Base-by-base conservation (phyloP, 2,797 vertebrate genomes). In the Chromobotia macracanthus region DNA sequence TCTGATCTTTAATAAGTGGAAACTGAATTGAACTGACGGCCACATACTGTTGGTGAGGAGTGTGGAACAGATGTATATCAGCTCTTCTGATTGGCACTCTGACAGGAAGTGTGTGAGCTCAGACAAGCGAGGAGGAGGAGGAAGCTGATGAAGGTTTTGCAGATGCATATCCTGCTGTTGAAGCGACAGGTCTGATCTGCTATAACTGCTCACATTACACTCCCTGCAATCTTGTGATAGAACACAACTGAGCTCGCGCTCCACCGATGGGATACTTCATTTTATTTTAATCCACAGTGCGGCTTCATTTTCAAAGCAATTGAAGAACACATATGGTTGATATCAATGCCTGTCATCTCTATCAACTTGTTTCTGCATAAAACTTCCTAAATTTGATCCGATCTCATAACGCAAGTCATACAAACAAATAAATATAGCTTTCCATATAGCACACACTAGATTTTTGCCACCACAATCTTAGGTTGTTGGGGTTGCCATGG, bases 171-270 rank as follows among this genome's bases (percentile, higher is more conserved):
- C 71, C 61, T 21, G 68, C 72, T 80, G 81, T 16, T 58, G 58
- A 73, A 79, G 70, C 25, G 76, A 67, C 76, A 83, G 72, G 64
- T 77, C 69, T 84, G 74, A 72, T 77, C 72, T 80, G 56, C 58
- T 82, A 75, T 84, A 65, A 86, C 81, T 84, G 56, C 66, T 70
- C 31, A 15, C 76, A 84, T 81, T 79, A 67, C n/a, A 77, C 71
- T 66, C 76, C 79, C 69, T 21, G 31, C n/a, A 38, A 68, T 76
- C 79, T 81, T 81, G 76, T 72, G 38, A 41, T 41, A 41, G 10
- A 41, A 41, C 13, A 38, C 12, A 55, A 46, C 12, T 13, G 65
- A 48, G 51, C 38, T 31, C 0, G 25, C 11, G 3, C 25, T 44
- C 23, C 38, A 41, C 38, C 50, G 10, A 56, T 23, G 9, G 7